phyloP scores from a whole-genome alignment of 2,888 invertebrate genomes.

The Neoitamus cyanurus region DNA sequence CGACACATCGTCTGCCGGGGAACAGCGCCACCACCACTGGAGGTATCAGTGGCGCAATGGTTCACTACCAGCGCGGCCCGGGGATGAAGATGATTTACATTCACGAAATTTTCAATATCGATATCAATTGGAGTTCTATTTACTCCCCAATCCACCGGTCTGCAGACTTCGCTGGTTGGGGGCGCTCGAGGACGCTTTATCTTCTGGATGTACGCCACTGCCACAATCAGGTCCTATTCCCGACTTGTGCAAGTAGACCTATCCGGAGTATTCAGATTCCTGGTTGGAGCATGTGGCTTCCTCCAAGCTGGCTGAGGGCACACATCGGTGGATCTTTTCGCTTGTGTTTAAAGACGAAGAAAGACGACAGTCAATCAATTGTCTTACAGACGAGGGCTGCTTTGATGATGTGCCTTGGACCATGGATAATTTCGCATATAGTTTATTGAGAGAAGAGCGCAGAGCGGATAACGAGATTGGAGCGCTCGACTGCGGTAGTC shows the following conservation, averaged over 20 bases:
- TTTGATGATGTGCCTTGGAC: constrained; percentile 46
- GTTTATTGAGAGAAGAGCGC: constrained; percentile 33
- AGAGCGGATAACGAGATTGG: constrained; percentile 39
- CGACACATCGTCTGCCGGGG: constrained; percentile 6
- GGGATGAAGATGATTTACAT: constrained; percentile 48
- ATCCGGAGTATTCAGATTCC: constrained; percentile 18
- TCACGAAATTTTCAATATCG: constrained; percentile 49
- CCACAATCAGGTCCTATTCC: background rate
- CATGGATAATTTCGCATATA: constrained; percentile 46
- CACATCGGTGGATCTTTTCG: background rate
- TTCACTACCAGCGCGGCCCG: background rate
- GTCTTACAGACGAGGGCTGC: constrained; percentile 40
- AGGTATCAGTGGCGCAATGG: background rate
- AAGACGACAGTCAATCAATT: constrained; percentile 49
- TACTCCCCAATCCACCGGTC: constrained; percentile 18
- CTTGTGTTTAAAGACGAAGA: constrained; percentile 40
- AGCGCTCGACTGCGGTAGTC: background rate
- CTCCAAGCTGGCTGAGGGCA: background rate
- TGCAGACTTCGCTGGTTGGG: background rate
- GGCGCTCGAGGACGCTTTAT: constrained; percentile 3
- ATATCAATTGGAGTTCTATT: constrained; percentile 48
- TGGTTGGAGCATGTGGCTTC: constrained; percentile 35
- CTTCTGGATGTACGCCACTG: background rate
- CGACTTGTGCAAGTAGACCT: constrained; percentile 2
- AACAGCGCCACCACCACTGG: background rate